Evolutionary conservation across 2,888 invertebrate genomes (phyloP).

Genomic region (Melikaiella ostensackeni): DNA sequence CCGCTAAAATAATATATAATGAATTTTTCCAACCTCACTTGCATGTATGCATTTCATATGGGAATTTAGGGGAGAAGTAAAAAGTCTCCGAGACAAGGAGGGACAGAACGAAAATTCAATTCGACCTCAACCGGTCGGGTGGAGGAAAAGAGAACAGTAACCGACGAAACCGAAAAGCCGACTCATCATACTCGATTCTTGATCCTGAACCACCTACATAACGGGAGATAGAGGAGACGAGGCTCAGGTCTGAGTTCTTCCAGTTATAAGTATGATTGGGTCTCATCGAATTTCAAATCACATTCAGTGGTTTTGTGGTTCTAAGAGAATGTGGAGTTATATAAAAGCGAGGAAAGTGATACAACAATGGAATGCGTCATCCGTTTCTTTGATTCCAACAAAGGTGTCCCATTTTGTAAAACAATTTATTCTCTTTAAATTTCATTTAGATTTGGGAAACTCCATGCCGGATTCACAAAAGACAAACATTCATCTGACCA

Average conservation of each 20-base stretch:
- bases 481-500: too few relatives aligned
- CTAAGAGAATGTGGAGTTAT: not conserved
- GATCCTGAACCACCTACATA: not conserved
- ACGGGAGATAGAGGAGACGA: not conserved
- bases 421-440: not conserved
- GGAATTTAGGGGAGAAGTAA: too few relatives aligned
- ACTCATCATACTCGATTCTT: not conserved
- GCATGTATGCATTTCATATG: too few relatives aligned
- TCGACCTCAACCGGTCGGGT: not conserved
- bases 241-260: not conserved
- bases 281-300: conserved; percentile 5
- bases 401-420: not conserved
- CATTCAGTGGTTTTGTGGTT: conserved; percentile 5
- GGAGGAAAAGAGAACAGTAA: not conserved
- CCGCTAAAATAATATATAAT: too few relatives aligned
- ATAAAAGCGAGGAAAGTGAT: not conserved
- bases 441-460: too few relatives aligned
- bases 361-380: not conserved
- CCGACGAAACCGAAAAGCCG: not conserved
- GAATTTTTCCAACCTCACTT: too few relatives aligned
- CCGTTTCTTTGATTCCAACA: not conserved
- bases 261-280: not conserved
- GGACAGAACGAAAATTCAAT: not conserved
- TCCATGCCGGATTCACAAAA: too few relatives aligned
- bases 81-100: not conserved